A percentile compares a stretch with the other conserved stretches of the same genome.
Conservation (phyloP, 2,888 invertebrate species). For the Synergus itoensis region DNA sequence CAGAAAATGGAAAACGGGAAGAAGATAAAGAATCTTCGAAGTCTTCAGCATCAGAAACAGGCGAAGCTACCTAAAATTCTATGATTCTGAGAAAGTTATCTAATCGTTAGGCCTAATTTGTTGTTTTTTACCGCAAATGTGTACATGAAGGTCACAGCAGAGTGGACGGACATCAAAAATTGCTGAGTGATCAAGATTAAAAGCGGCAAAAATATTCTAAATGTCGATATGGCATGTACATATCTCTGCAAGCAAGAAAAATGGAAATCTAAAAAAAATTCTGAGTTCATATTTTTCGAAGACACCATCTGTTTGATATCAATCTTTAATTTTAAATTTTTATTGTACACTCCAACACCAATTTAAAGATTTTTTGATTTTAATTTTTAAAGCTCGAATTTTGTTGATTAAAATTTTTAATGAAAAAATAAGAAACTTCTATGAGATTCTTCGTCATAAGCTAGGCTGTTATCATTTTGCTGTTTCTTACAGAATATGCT, state of each 20-base stretch:
- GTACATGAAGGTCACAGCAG: not conserved
- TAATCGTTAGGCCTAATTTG: constrained; percentile 24
- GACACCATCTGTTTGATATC: not conserved
- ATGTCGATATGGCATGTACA: too few relatives aligned
- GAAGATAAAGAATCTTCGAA: constrained; percentile 32
- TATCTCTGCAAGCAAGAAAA: not conserved
- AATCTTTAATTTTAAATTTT: not conserved
- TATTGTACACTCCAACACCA: not conserved
- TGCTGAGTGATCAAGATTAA: not conserved
- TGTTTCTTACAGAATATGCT: constrained; percentile 12
- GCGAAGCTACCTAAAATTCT: constrained; percentile 19
- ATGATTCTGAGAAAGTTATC: not conserved
- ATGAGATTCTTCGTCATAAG: not conserved
- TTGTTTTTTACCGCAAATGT: not conserved
- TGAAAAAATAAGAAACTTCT: not conserved
- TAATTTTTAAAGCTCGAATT: not conserved
- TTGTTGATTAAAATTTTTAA: not conserved
- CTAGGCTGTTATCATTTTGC: not conserved
- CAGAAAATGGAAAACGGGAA: constrained; percentile 30
- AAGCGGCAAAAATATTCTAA: not conserved
- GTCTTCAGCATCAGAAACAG: constrained; percentile 3
- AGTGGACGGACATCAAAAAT: not conserved
- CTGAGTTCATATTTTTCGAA: not conserved
- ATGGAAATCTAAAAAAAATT: not conserved
- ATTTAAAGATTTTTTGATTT: not conserved